These are phyloP conservation scores for Microctenopoma stevenorrisi DNA, from an alignment of 2,797 vertebrate species.

Conservation along the genomic window DNA sequence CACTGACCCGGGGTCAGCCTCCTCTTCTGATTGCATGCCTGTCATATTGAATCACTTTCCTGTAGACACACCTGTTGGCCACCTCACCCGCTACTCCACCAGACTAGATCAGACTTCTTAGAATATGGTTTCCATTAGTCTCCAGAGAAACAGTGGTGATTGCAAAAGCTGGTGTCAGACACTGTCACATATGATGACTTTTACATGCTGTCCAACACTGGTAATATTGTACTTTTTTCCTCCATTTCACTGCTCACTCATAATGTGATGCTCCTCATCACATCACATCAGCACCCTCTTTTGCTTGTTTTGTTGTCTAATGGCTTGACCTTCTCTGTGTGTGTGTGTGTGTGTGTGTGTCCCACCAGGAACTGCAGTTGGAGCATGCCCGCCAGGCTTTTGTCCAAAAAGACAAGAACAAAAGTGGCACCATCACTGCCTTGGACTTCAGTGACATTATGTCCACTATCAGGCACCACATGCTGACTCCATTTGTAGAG, in stretches of 20 bases:
- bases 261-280: slow-evolving; percentile 52
- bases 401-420: slow-evolving; percentile 93
- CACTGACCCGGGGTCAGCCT: slow-evolving; percentile 71
- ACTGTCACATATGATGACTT: slow-evolving; percentile 72
- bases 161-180: slow-evolving; percentile 69
- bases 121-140: slow-evolving; percentile 83
- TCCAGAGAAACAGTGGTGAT: slow-evolving; percentile 69
- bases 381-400: slow-evolving; percentile 98
- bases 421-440: slow-evolving; percentile 93
- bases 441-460: slow-evolving; percentile 98
- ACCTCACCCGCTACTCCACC: slow-evolving; percentile 42
- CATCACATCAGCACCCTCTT: slow-evolving; percentile 42
- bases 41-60: slow-evolving; percentile 80
- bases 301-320: slow-evolving; percentile 54
- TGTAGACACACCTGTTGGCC: slow-evolving; percentile 81
- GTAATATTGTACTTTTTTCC: slow-evolving; percentile 56
- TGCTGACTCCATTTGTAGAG: slow-evolving; percentile 96
- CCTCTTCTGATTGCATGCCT: slow-evolving; percentile 82
- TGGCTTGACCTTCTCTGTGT: slow-evolving; percentile 32
- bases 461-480: slow-evolving; percentile 96
- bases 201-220: slow-evolving; percentile 60
- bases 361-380: slow-evolving; percentile 90
- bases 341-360: slow-evolving; percentile 20
- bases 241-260: slow-evolving; percentile 42
- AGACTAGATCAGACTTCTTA: slow-evolving; percentile 71